These are phyloP conservation scores for Poeciliopsis turrubarensis DNA, from an alignment of 2,113 vertebrate species.

Conservation along the genomic window DNA sequence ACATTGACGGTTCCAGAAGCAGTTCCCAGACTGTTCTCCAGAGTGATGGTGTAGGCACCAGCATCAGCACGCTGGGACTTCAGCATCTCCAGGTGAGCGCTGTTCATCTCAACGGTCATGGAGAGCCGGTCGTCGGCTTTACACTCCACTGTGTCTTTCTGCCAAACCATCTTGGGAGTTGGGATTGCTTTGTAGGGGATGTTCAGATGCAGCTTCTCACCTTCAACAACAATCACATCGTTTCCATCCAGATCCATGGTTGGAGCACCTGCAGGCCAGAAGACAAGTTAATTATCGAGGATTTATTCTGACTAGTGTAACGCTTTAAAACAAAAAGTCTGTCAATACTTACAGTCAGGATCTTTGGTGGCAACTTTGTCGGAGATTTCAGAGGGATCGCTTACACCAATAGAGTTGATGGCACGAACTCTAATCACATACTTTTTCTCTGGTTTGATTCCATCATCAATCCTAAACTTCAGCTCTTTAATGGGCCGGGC, in stretches of 20 bases:
- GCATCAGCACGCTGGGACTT: conserved; percentile 87
- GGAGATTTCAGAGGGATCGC: conserved; percentile 93
- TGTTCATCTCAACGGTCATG: conserved; percentile 87
- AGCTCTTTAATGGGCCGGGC: conserved; percentile 93
- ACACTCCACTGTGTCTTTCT: conserved; percentile 90
- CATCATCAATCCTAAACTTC: conserved; percentile 91
- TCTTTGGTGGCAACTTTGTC: conserved; percentile 96
- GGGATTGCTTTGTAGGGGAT: conserved; percentile 93
- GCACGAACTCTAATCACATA: conserved; percentile 94
- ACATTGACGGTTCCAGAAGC: conserved; percentile 89
- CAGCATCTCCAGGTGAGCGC: conserved; percentile 87
- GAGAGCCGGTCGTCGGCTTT: conserved; percentile 87
- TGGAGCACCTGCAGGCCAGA: conserved; percentile 83
- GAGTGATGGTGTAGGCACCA: conserved; percentile 87
- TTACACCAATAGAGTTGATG: conserved; percentile 91
- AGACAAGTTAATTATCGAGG: not conserved
- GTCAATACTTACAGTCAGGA: conserved; percentile 89
- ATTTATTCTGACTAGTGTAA: not conserved
- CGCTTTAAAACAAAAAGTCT: not conserved
- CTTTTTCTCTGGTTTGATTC: conserved; percentile 94
- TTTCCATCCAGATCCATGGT: conserved; percentile 87
- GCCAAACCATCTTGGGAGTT: conserved; percentile 90
- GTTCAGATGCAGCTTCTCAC: conserved; percentile 90
- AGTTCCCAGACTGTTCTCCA: conserved; percentile 91
- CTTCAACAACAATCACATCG: conserved; percentile 91